These are phyloP conservation scores for Varecia variegata DNA, from an alignment of 2,797 vertebrate genomes.

Conservation along the genomic window DNA sequence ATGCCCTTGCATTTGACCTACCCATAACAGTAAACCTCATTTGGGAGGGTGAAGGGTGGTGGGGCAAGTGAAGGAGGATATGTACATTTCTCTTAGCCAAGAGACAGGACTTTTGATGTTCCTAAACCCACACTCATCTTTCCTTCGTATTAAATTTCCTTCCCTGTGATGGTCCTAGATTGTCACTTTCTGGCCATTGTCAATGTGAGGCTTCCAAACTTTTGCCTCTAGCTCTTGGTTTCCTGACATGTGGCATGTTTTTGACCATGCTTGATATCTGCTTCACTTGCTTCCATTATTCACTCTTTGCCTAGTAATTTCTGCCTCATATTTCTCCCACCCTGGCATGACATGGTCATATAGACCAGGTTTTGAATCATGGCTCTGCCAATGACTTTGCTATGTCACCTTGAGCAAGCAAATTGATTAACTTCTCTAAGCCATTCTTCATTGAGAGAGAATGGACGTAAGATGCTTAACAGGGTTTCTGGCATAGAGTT, in stretches of 20 bases:
- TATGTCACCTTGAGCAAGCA: neutral
- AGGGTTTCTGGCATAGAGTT: neutral
- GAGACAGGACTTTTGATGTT: neutral
- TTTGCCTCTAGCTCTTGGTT: neutral
- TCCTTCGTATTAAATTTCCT: neutral
- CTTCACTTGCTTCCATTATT: neutral
- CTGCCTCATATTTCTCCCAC: neutral
- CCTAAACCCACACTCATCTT: neutral
- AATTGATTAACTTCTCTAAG: neutral
- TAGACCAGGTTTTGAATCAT: neutral
- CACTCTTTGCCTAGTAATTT: neutral
- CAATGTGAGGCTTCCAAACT: neutral
- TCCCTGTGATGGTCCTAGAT: neutral
- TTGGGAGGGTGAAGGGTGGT: neutral
- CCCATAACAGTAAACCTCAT: neutral
- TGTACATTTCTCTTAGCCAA: neutral
- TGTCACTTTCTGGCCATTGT: neutral
- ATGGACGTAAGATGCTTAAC: neutral
- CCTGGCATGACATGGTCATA: neutral
- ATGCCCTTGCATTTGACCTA: neutral
- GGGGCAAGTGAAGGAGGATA: neutral
- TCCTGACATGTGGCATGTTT: neutral
- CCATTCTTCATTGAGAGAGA: neutral
- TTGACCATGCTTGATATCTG: neutral
- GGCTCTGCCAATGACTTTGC: neutral